Conservation (phyloP, 2,888 invertebrate genomes). For the Meghimatium bilineatum region DNA sequence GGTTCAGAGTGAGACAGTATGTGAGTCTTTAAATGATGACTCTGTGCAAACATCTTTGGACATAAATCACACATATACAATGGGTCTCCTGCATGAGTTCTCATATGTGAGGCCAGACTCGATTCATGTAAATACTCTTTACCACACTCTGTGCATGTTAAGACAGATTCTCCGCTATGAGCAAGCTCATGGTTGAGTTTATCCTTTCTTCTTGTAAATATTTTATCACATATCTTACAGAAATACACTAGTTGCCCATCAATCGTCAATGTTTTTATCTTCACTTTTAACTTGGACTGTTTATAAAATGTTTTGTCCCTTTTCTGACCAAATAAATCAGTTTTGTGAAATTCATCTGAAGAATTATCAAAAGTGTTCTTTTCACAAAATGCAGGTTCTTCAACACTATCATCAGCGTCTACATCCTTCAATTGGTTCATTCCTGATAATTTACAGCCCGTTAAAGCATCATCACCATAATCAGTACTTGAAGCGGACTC, state of each 20-base stretch:
- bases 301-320: slow-evolving; percentile 26
- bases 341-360: slow-evolving; percentile 24
- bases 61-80: slow-evolving; percentile 46
- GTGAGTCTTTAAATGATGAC: slow-evolving; percentile 48
- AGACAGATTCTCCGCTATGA: slow-evolving; percentile 44
- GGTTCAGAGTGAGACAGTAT: slow-evolving; percentile 47
- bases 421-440: background rate
- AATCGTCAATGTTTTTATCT: slow-evolving; percentile 47
- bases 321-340: background rate
- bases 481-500: background rate
- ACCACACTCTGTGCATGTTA: slow-evolving; percentile 47
- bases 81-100: slow-evolving; percentile 45
- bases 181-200: slow-evolving; percentile 49
- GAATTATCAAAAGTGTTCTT: slow-evolving; percentile 15
- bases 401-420: background rate
- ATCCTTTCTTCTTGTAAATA: slow-evolving; percentile 47
- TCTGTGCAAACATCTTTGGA: slow-evolving; percentile 50
- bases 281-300: slow-evolving; percentile 39
- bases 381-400: slow-evolving; percentile 4
- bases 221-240: slow-evolving; percentile 48
- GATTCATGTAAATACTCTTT: slow-evolving; percentile 50
- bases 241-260: slow-evolving; percentile 50
- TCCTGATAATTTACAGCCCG: background rate
- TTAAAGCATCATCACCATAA: background rate
- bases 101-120: slow-evolving; percentile 46